Evolutionary conservation across 2,888 invertebrate species (phyloP).

Genomic region (Plagodis dolabraria): DNA sequence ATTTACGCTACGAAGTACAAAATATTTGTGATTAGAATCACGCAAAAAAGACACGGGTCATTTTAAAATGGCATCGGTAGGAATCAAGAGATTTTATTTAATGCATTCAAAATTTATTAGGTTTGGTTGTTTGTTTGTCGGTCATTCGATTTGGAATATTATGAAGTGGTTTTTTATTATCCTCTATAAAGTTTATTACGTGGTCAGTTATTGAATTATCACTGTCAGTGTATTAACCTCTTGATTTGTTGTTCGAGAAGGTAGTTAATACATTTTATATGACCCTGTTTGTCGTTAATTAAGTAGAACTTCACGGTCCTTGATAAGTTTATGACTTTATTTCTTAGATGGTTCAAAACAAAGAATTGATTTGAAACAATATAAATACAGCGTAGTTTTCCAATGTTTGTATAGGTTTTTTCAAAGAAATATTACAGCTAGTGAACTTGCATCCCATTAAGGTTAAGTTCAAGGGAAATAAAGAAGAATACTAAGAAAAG

Average conservation of each 20-base stretch:
- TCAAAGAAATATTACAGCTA: no score
- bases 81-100: constrained; percentile 65
- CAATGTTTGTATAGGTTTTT: not conserved
- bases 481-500: no score
- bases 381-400: no score
- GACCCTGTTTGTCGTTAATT: constrained; percentile 22
- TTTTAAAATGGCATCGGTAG: constrained; percentile 46
- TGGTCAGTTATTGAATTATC: constrained; percentile 61
- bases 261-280: constrained; percentile 17
- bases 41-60: constrained; percentile 38
- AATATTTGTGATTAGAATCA: constrained; percentile 9
- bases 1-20: not conserved
- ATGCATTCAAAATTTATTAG: constrained; percentile 80
- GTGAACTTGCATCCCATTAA: no score
- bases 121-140: constrained; percentile 60
- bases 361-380: no score
- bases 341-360: constrained; percentile 11
- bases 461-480: no score
- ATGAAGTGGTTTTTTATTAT: constrained; percentile 73
- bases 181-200: constrained; percentile 67
- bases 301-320: constrained; percentile 19
- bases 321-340: constrained; percentile 27
- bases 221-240: constrained; percentile 39
- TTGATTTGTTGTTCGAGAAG: constrained; percentile 28
- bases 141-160: constrained; percentile 69